Base-by-base conservation (phyloP, 2,797 vertebrate species). In the Chiroxiphia lanceolata region DNA sequence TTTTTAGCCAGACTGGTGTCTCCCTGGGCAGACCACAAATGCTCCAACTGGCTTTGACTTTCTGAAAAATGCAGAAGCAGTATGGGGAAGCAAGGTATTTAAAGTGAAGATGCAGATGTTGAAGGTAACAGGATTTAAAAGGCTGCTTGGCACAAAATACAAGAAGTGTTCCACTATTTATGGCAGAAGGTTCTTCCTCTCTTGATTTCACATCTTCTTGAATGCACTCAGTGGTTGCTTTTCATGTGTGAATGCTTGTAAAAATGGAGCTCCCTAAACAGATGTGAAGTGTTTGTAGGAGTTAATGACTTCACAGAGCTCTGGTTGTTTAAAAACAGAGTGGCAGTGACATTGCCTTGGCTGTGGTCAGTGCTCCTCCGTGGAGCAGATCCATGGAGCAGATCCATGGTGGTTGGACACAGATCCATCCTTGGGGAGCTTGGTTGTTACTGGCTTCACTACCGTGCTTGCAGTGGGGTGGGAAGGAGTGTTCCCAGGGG, bases 221-320 rank as follows among this genome's bases (percentile, higher is more conserved):
- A 89, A 76, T 54, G 54, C 9, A 9, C 36, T 63, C 51, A 7
- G 42, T 82, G 95, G 88, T 78, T 88, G 81, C 80, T 94, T 92
- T 76, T 86, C 71, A 54, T 20, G 50, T 79, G 59, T 85, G 83
- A 89, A 60, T 61, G 67, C 79, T 89, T 78, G 56, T 91, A 38
- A 84, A 87, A 80, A 78, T 33, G 77, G 65, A 92, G 80, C 68
- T 96, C 69, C 85, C 38, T 78, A 59, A 94, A 61, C 83, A 95
- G 70, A 70, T 0, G 0, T 10, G 42, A 60, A 47, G 56, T 92
- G 91, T 95, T 96, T 90, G 59, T 80, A 11, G 13, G 48, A 83
- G 71, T 75, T 74, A 65, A 88, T 59, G 72, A 61, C 69, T 93
- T 54, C 26, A 18, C 87, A 86, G 83, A 53, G 47, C 67, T 91